Evolutionary conservation across 2,888 invertebrate species (phyloP), one percentile per base, ranked within the genome.

Genomic region (Aethes cnicana): DNA sequence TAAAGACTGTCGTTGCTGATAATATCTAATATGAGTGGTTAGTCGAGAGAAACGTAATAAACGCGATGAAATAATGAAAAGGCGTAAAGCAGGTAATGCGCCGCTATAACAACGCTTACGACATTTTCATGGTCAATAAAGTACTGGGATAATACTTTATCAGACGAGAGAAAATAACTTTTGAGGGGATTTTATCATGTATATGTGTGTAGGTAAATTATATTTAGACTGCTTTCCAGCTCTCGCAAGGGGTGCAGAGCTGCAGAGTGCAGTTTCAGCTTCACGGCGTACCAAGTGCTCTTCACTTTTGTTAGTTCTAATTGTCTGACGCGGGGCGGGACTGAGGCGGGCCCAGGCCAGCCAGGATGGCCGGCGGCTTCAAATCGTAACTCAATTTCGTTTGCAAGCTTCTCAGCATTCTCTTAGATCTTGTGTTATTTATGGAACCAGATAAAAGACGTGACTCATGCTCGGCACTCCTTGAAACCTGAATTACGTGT

Each of bases 371-470:
- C 66, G 63, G 71, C 69, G 66, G 67, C 68, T 74, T 73, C 65
- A 62, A 56, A 58, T 58, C 35, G 43, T 44, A 17, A 16, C 7
- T n/a, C 8, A 43, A 39, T 37, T 39, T 63, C 68, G 72, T 69
- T 65, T 68, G 64, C 66, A 65, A 62, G 64, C 61, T 61, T 63
- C n/a, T 16, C 14, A 67, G 68, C 73, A 74, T 74, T 74, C 77
- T 74, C 53, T 66, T 66, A 66, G 64, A 69, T 71, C 65, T 72
- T 66, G 72, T 54, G 73, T 78, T 81, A 81, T 81, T 81, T 81
- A 77, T 77, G 79, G 80, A 66, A 71, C 75, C 69, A 75, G 73
- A 80, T 78, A 77, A 77, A 74, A 68, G 66, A 65, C 65, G 65
- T 81, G 80, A 80, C 65, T 77, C 81, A 79, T 64, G 64, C 67